Evolutionary conservation across 2,113 vertebrate genomes (phyloP).

Genomic region (Lontra canadensis): DNA sequence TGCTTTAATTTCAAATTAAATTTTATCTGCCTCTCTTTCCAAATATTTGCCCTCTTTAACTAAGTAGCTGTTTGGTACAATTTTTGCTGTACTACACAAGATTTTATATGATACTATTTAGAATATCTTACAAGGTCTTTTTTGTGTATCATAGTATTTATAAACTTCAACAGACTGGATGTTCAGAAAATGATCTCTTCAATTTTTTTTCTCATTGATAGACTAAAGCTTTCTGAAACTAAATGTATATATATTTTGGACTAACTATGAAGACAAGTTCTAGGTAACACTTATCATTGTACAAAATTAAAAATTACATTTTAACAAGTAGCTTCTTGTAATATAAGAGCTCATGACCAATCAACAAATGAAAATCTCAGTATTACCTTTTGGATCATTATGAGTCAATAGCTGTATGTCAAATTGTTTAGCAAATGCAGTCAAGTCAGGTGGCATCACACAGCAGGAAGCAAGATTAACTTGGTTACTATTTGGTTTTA

Average conservation of each 20-base stretch:
- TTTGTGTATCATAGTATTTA: background rate
- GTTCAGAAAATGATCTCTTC: background rate
- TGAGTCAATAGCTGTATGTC: conserved; percentile 98
- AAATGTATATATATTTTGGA: background rate
- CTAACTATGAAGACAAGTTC: background rate
- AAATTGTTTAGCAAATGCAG: conserved; percentile 96
- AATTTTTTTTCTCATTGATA: background rate
- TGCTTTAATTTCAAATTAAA: conserved; percentile 49
- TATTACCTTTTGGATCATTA: conserved; percentile 96
- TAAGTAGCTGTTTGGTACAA: background rate
- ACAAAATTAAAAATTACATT: conserved; percentile 35
- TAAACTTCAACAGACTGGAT: background rate
- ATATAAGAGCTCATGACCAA: conserved; percentile 26
- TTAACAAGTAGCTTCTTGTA: conserved; percentile 11
- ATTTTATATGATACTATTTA: background rate
- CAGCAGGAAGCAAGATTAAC: conserved; percentile 99
- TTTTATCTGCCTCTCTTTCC: conserved; percentile 14
- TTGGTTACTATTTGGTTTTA: conserved; percentile 99
- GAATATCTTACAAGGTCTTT: background rate
- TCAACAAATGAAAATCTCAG: background rate
- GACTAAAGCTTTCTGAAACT: conserved; percentile 14
- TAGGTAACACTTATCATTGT: background rate
- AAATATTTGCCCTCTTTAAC: conserved; percentile 28
- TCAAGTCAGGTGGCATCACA: conserved; percentile 99
- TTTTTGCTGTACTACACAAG: background rate